phyloP scores from a whole-genome alignment of 1,140 invertebrate genomes.

The Drosophila pallidifrons region DNA sequence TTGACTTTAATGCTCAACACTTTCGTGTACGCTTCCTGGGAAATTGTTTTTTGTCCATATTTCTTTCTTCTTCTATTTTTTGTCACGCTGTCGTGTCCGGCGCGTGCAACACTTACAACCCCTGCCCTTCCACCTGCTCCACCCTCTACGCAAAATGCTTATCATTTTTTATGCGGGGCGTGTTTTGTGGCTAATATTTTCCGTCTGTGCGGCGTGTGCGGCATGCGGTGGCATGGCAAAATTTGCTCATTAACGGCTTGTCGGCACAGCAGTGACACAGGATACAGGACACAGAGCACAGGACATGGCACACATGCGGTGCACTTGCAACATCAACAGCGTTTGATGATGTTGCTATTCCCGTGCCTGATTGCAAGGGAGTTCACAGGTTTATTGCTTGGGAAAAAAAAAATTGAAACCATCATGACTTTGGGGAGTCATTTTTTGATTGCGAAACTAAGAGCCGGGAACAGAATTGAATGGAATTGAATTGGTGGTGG shows the following conservation, averaged over 20 bases:
- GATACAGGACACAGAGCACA: constrained; percentile 10
- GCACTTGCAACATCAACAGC: constrained; percentile 69
- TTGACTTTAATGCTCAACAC: constrained; percentile 80
- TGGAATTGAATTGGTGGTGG: constrained; percentile 33
- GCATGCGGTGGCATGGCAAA: constrained; percentile 59
- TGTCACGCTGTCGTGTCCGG: constrained; percentile 71
- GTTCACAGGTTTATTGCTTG: constrained; percentile 26
- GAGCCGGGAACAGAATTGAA: neutral
- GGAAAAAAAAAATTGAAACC: neutral
- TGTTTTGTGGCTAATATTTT: constrained; percentile 82
- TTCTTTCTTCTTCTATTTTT: constrained; percentile 38
- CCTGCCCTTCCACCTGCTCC: neutral
- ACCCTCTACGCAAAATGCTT: neutral
- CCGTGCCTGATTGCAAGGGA: constrained; percentile 61
- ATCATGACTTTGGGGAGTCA: neutral
- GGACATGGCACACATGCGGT: constrained; percentile 65
- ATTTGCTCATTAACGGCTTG: constrained; percentile 77
- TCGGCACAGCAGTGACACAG: constrained; percentile 46
- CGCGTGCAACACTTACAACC: constrained; percentile 61
- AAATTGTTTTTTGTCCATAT: constrained; percentile 73
- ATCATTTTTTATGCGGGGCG: constrained; percentile 75
- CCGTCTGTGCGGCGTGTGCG: constrained; percentile 46
- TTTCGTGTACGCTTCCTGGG: constrained; percentile 64
- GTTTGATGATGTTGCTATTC: constrained; percentile 51
- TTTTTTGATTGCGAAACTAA: neutral